These are phyloP conservation scores for Phrynocephalus vlangalii DNA, from an alignment of 2,797 vertebrate species.

Conservation along the genomic window DNA sequence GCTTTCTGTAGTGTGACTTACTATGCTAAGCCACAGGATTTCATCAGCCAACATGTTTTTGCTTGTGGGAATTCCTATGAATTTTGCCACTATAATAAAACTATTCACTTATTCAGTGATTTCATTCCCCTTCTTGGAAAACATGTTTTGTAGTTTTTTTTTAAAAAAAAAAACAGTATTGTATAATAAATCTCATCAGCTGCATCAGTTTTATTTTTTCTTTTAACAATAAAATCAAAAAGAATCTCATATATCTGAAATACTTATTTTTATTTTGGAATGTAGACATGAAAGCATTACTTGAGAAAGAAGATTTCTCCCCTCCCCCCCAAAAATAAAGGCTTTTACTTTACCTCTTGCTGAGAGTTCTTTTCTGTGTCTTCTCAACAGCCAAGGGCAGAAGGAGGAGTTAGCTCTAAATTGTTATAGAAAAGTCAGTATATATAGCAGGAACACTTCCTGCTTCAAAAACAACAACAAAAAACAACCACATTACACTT, in stretches of 20 bases:
- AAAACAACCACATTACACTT: too few species aligned
- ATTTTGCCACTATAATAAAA: neutral
- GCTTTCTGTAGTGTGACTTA: too few species aligned
- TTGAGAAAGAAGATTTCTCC: neutral
- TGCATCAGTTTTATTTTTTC: neutral
- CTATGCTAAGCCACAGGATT: too few species aligned
- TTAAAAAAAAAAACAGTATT: neutral
- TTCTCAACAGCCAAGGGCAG: neutral
- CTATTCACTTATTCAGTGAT: neutral
- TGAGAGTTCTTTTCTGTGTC: neutral
- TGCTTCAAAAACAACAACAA: neutral
- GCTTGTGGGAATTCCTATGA: neutral
- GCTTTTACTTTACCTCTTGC: neutral
- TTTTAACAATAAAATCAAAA: neutral
- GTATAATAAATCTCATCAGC: neutral
- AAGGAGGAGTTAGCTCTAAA: neutral
- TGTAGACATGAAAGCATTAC: neutral
- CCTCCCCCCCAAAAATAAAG: neutral
- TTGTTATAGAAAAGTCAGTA: neutral
- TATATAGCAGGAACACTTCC: constrained; percentile 12
- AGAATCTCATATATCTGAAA: neutral
- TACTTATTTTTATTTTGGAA: neutral
- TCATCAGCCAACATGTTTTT: too few species aligned
- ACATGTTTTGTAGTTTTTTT: neutral
- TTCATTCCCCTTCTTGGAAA: neutral